Evolutionary conservation across 2,113 vertebrate genomes (phyloP), one percentile per base, ranked within the genome.

Genomic region (Elgaria multicarinata): DNA sequence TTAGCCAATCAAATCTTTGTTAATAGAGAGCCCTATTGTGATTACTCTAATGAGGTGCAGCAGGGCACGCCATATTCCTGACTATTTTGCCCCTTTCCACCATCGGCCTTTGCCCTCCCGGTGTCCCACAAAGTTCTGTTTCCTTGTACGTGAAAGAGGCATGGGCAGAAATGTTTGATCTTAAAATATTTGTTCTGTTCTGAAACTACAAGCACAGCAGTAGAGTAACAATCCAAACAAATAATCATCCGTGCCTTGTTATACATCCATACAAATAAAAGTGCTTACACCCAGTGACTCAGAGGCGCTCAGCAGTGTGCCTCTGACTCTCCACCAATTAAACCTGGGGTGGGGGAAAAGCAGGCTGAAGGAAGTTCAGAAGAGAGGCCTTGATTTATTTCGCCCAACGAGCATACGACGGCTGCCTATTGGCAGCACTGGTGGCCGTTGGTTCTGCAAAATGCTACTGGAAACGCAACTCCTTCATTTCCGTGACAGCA

Each of bases 381-480:
- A 39, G 16, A 71, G 64, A 87, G 18, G 24, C 8, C 46, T 92
- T 96, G 96, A 97, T 97, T 97, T 97, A 97, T 96, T 96, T 94
- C 91, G 69, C 91, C 93, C 87, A 77, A 64, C 84, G 75, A 96
- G 93, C 96, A 96, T 93, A 92, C 53, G 82, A 95, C 94, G 91
- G 89, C 93, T 95, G 36, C 84, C 85, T 96, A 95, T 95, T 97
- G 97, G 95, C 92, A 95, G 92, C 92, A 94, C 89, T 88, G 92
- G 93, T 93, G 90, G 95, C 96, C 96, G 96, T 96, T 89, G 85
- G 93, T 95, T 96, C 95, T 94, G 94, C 89, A 94, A 97, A 96
- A 96, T 95, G 96, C 96, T 97, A 97, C 96, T 97, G 96, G 96
- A 97, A 80, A 96, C 93, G 95, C 93, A 92, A 95, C 96, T 96